Percentiles rank a stretch among this genome's conserved stretches.
Evolutionary conservation across 1,140 invertebrate species (phyloP).

Genomic region (Mesaphorura yosii): DNA sequence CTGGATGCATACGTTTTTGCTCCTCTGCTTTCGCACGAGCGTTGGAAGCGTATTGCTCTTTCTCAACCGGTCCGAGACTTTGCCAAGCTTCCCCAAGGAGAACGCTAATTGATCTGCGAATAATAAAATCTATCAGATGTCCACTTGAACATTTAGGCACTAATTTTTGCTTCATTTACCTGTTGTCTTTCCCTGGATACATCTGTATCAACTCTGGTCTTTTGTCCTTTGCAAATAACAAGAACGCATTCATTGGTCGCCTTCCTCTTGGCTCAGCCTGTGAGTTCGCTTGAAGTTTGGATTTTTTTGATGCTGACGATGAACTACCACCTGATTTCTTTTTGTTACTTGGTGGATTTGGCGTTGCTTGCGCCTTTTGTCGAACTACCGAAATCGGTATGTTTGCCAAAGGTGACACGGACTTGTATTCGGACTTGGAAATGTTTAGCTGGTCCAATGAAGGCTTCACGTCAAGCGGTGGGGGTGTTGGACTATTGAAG

Average conservation of each 20-base stretch:
- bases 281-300: slow-evolving; percentile 10
- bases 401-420: neutral
- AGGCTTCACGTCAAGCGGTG: no score
- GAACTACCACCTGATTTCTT: no score
- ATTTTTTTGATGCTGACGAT: slow-evolving; percentile 18
- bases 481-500: no score
- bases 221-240: slow-evolving; percentile 46
- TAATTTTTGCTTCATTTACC: slow-evolving; percentile 35
- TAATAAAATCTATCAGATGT: slow-evolving; percentile 11
- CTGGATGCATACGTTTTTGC: slow-evolving; percentile 44
- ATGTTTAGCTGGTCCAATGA: no score
- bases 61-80: slow-evolving; percentile 36
- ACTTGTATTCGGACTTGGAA: neutral
- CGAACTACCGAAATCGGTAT: slow-evolving; percentile 20
- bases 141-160: neutral
- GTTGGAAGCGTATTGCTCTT: slow-evolving; percentile 38
- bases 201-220: slow-evolving; percentile 43
- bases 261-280: slow-evolving; percentile 23
- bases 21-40: slow-evolving; percentile 42
- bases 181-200: slow-evolving; percentile 47
- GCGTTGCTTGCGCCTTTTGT: slow-evolving; percentile 9
- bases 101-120: slow-evolving; percentile 44
- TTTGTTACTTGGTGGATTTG: neutral
- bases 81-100: slow-evolving; percentile 46
- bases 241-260: slow-evolving; percentile 49